phyloP scores from a whole-genome alignment of 2,888 invertebrate genomes.

The Didymodactylos carnosus region DNA sequence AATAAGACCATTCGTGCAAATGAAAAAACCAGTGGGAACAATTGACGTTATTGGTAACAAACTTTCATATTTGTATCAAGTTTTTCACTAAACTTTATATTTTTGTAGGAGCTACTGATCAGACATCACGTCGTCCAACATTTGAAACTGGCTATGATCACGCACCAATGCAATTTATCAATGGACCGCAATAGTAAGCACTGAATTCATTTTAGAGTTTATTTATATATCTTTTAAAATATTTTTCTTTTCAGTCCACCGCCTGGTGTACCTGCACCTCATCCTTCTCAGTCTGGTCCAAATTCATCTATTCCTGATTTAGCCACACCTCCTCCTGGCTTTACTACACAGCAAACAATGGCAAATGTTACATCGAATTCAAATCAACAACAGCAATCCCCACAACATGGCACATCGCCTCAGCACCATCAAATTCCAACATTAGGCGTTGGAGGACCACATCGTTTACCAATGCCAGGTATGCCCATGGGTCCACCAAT shows the following conservation, averaged over 20 bases:
- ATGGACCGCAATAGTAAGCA: not conserved
- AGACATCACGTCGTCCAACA: not conserved
- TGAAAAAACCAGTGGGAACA: not conserved
- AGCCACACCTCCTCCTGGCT: not conserved
- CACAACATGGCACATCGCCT: not conserved
- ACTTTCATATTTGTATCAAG: not conserved
- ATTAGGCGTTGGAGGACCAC: too few species aligned
- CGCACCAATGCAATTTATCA: not conserved
- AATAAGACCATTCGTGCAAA: not conserved
- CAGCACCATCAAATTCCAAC: not conserved
- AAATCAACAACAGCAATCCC: too few species aligned
- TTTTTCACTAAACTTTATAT: not conserved
- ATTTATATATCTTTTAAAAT: too few species aligned
- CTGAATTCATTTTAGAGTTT: too few species aligned
- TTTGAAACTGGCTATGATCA: not conserved
- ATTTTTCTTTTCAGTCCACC: not conserved
- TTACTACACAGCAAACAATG: not conserved
- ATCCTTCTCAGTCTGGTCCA: too few species aligned
- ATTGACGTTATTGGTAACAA: slow-evolving; percentile 1
- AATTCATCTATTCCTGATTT: not conserved
- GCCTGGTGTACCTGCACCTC: not conserved
- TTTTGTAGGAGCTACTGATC: not conserved
- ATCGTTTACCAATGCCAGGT: not conserved
- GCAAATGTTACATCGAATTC: not conserved
- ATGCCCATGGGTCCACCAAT: not conserved